Evolutionary conservation across 2,888 invertebrate species (phyloP), one percentile per base, ranked within the genome.

Genomic region (Drosophila atripex): DNA sequence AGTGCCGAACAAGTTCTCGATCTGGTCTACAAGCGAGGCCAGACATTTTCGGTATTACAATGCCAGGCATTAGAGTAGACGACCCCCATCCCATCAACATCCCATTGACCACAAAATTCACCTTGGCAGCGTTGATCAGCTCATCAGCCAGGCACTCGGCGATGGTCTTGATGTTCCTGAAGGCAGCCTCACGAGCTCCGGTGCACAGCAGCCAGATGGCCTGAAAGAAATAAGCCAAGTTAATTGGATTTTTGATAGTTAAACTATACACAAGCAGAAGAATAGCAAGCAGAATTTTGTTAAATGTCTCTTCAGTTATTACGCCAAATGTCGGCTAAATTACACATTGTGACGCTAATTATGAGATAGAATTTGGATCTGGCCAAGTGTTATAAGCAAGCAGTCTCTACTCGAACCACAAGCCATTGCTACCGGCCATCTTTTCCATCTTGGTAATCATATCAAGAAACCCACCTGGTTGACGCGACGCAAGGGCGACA

Each of bases 131-230:
- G 91, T 99, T 99, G 92, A 99, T 99, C 64, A 99, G 95, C 93
- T 99, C 99, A 94, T 99, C 99, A 91, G 99, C 99, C 89, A 99
- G 94, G 93, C 99, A 99, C 93, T 99, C 99, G 71, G 99, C 99
- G 90, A 99, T 99, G 53, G 99, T 99, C 93, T 99, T 99, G 92
- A 99, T 99, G 93, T 99, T 99, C 90, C 99, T 95, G 95, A 99
- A 99, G 53, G 99, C 97, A 73, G 99, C 98, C 93, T 99, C 99
- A 86, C 99, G 95, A 53, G 99, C 99, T 76, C 99, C 99, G 55
- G 99, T 99, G 93, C 99, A 99, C 90, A 99, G 92, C 90, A 99
- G 93, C 99, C 99, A 99, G 92, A 99, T 99, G 53, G 99, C 99
- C 94, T 92, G 51, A 16, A 55, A 55, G 14, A 3, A n/a, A 16